Evolutionary conservation across 2,113 vertebrate genomes (phyloP).

Genomic region (Bucco capensis): DNA sequence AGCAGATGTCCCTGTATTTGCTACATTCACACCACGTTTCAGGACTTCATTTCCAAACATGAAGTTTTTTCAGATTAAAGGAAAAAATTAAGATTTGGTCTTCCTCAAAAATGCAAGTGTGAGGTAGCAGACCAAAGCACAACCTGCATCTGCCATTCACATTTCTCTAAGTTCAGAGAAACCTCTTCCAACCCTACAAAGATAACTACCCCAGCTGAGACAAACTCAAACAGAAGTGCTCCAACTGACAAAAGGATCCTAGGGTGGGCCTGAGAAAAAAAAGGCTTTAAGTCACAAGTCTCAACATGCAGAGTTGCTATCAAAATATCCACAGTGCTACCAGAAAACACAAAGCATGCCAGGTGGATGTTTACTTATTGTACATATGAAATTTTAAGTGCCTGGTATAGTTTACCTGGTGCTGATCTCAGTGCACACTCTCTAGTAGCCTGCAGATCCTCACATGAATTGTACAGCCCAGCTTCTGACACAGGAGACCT

Average conservation of each 20-base stretch:
- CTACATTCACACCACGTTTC: not conserved
- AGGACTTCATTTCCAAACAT: not conserved
- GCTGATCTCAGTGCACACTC: fast-evolving
- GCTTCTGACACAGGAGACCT: not conserved
- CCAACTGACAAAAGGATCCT: not conserved
- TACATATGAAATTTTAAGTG: not conserved
- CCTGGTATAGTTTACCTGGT: not conserved
- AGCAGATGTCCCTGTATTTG: not conserved
- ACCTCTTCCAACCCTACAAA: not conserved
- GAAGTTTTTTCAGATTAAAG: not conserved
- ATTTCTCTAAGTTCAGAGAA: not conserved
- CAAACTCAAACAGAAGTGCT: not conserved
- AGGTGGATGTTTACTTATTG: not conserved
- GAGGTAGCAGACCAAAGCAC: not conserved
- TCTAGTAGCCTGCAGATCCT: not conserved
- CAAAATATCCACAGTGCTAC: not conserved
- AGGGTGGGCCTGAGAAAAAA: not conserved
- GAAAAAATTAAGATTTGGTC: not conserved
- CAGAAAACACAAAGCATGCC: not conserved
- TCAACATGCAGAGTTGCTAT: not conserved
- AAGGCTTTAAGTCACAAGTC: not conserved
- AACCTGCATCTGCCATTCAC: not conserved
- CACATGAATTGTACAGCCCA: not conserved
- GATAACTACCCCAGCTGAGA: not conserved
- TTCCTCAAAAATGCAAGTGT: not conserved